Base-by-base conservation (phyloP, 1,140 invertebrate genomes). In the Aphidius gifuensis region DNA sequence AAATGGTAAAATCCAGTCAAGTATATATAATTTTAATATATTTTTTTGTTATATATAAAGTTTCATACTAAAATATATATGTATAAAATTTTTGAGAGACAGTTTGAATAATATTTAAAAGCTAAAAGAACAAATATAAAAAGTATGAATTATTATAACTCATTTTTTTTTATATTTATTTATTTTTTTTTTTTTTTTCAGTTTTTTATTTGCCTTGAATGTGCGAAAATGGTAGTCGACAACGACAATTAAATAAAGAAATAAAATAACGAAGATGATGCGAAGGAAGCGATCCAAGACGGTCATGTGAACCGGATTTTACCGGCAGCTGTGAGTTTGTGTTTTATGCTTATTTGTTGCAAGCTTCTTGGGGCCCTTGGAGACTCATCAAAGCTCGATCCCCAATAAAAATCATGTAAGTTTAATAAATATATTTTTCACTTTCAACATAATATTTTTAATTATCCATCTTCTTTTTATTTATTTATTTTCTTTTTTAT, bases 241-340 rank as follows among this genome's bases (percentile, higher is more conserved):
- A 58, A 58, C 21, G 58, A 50, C 58, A 61, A 54, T 53, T 21
- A 39, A 51, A 53, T 42, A 58, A 55, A 51, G n/a, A 59, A 43
- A 42, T 5, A 55, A 55, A 51, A 38, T 21, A 9, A 49, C 49
- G 47, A 44, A 38, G 57, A 54, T 49, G 51, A 47, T 23, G 46
- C 11, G 59, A 58, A 49, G 58, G 47, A 60, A 64, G 40, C 39
- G 53, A 62, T 45, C 49, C 58, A 57, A 55, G 53, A 66, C 58
- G 23, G 50, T 62, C 71, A 71, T 74, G 73, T 73, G 73, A 74
- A 74, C 71, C 73, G 71, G 73, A 74, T 72, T 70, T 69, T 66
- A 68, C 57, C 54, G 42, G 62, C 62, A 61, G 66, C 64, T 68
- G 64, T 57, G 32, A 40, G 40, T 59, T 38, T 40, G 9, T 6